These are phyloP conservation scores for Anniella stebbinsi DNA, from an alignment of 2,797 vertebrate species.

Conservation along the genomic window DNA sequence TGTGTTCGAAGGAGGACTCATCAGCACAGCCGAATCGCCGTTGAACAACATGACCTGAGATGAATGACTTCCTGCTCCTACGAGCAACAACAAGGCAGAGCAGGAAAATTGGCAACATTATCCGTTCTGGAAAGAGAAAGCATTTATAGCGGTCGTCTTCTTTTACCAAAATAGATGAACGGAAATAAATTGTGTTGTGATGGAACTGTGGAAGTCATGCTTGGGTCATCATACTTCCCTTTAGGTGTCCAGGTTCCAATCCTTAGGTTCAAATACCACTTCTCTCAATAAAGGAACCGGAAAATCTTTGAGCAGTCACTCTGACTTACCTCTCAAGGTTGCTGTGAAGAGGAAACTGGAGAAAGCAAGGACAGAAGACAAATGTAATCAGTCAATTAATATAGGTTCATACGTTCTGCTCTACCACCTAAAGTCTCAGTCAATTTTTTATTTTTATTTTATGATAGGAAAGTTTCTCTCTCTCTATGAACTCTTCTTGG, in stretches of 20 bases:
- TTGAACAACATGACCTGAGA: conserved; percentile 52
- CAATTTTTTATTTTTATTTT: background rate
- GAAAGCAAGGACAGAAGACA: background rate
- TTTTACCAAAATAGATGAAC: conserved; percentile 78
- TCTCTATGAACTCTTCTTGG: background rate
- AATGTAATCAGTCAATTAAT: background rate
- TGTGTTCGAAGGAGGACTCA: conserved; percentile 15
- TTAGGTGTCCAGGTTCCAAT: background rate
- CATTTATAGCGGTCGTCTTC: conserved; percentile 67
- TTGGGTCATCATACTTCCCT: background rate
- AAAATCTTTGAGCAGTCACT: background rate
- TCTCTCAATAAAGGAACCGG: background rate
- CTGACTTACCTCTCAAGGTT: background rate
- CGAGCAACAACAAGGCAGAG: conserved; percentile 69
- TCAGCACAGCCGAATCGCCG: conserved; percentile 21
- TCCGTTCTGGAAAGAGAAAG: conserved; percentile 77
- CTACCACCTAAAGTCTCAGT: background rate
- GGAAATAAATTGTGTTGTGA: conserved; percentile 39
- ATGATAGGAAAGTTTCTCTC: background rate
- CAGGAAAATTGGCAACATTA: conserved; percentile 70
- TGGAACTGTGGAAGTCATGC: background rate
- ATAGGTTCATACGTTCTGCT: background rate
- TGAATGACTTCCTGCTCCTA: conserved; percentile 76
- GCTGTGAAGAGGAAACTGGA: background rate
- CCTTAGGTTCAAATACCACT: background rate